Evolutionary conservation across 92 coral and sea anemone species (phyloP).

Genomic region (Muricea muricata): DNA sequence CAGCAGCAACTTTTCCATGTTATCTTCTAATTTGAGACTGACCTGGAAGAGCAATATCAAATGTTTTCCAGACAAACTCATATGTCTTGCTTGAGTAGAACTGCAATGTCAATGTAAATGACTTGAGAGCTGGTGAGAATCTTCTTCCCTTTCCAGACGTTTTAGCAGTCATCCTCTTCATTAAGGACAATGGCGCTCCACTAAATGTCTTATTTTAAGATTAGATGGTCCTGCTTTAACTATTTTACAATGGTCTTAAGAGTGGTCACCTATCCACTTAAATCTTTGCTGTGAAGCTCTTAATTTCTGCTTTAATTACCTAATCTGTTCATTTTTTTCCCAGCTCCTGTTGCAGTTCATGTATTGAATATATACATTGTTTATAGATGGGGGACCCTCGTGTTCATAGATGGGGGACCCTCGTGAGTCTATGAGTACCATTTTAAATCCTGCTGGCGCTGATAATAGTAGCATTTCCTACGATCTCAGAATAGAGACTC

Average conservation of each 20-base stretch:
- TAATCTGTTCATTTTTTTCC: not conserved
- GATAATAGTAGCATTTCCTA: no score
- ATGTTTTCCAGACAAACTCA: not conserved
- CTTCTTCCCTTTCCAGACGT: not conserved
- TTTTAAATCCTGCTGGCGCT: no score
- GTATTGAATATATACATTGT: not conserved
- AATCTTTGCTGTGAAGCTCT: not conserved
- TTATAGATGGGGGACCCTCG: not conserved
- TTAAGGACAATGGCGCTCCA: not conserved
- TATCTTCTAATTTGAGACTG: slow-evolving; percentile 1
- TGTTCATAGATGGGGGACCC: no score
- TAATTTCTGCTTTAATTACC: not conserved
- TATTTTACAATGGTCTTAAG: not conserved
- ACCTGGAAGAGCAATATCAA: not conserved
- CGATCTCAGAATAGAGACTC: no score
- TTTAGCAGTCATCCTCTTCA: slow-evolving; percentile 15
- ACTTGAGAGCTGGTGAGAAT: not conserved
- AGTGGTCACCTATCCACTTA: not conserved
- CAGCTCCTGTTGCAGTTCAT: not conserved
- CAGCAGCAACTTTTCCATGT: slow-evolving; percentile 2
- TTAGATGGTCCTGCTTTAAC: not conserved
- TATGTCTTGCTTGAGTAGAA: not conserved
- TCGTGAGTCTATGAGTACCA: no score
- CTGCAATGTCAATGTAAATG: not conserved
- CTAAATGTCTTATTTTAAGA: not conserved